Evolutionary conservation across 2,888 invertebrate species (phyloP).

Genomic region (Lasiommata megera): DNA sequence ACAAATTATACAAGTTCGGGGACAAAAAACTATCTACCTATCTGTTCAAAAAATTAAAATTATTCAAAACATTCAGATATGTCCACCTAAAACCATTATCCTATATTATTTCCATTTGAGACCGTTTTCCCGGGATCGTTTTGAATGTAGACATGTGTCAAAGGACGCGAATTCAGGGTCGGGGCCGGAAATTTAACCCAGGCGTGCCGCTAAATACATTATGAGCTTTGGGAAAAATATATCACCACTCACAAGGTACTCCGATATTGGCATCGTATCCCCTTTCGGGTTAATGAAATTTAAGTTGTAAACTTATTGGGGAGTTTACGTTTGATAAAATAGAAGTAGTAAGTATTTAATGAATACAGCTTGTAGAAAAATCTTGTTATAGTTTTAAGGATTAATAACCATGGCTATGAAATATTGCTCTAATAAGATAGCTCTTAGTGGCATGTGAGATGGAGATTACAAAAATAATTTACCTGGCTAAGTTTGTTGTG

Average conservation of each 20-base stretch:
- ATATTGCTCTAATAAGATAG: too few species aligned
- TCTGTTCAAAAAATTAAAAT: background rate
- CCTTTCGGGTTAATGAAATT: background rate
- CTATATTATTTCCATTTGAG: constrained; percentile 8
- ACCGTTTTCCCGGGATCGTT: constrained; percentile 22
- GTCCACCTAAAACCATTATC: background rate
- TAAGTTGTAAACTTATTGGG: background rate
- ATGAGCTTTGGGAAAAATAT: constrained; percentile 32
- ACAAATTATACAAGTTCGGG: too few species aligned
- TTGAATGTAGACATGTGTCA: constrained; percentile 28
- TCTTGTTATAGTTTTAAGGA: too few species aligned
- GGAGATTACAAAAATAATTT: too few species aligned
- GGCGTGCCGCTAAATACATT: constrained; percentile 34
- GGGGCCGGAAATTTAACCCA: constrained; percentile 36
- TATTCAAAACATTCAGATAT: background rate
- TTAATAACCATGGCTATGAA: too few species aligned
- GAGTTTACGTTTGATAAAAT: too few species aligned
- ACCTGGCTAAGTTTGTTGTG: too few species aligned
- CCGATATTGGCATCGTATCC: background rate
- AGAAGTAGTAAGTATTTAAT: too few species aligned
- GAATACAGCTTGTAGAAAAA: too few species aligned
- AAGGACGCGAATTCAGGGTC: constrained; percentile 21
- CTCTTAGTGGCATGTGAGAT: too few species aligned
- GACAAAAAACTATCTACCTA: too few species aligned
- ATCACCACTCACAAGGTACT: constrained; percentile 15